Evolutionary conservation across 1,140 invertebrate species (phyloP), one percentile per base, ranked within the genome.

Genomic region (Littorina saxatilis): DNA sequence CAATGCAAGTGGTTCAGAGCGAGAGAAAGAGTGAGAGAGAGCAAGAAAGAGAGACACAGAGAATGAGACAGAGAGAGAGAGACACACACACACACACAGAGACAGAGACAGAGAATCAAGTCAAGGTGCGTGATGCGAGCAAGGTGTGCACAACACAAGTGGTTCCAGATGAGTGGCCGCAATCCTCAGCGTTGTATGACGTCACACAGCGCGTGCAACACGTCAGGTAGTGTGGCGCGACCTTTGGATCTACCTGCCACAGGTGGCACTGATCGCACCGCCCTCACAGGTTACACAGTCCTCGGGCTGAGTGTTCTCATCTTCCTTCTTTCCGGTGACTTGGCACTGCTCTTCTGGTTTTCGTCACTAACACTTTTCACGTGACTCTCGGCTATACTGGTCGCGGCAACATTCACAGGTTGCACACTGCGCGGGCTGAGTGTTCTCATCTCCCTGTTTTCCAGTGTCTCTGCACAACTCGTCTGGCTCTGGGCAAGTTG

Each of bases 31-130:
- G 37, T 2, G n/a, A 40, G 35, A 72, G 68, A 39, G 37, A 40
- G 35, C 39, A 37, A 72, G 68, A 72, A 37, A 70, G 68, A 70
- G 68, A 70, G 68, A 70, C 35, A 43, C 35, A 70, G 68, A 70
- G 61, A 63, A 29, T 29, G 61, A 63, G 27, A 63, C 11, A 32
- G n/a, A 63, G 27, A 27, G 27, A 63, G n/a, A 27, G 27, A 58
- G 20, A 58, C 20, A 27, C 55, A 58, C 55, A 17, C 20, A 58
- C 20, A 23, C 47, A 50, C 47, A 50, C 47, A 58, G 13, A 58
- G 27, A 23, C 55, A 58, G 13, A 5, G 20, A 7, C 20, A 27
- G 13, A 58, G 5, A 58, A 58, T 1, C 20, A 58, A 13, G 7
- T 23, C 23, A 7, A 23, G 5, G 27, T n/a, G 27, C 55, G 27